Percentiles rank a stretch among this genome's conserved stretches.
Evolutionary conservation across 2,797 vertebrate species (phyloP).

Genomic region (Nannoperca obscura): DNA sequence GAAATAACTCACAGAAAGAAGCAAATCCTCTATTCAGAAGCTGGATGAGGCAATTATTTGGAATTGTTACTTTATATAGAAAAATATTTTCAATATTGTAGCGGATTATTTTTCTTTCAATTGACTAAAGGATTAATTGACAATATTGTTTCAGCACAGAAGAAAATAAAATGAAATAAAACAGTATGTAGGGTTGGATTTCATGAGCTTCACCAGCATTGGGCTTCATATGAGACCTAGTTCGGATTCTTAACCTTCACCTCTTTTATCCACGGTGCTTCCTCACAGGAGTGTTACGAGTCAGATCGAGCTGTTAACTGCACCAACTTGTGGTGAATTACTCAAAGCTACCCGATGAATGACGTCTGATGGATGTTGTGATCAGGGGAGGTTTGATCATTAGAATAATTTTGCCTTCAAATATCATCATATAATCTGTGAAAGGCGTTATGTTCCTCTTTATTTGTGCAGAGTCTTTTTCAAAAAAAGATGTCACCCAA

Average conservation of each 20-base stretch:
- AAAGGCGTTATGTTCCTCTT: background rate
- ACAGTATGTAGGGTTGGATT: background rate
- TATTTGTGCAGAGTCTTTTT: background rate
- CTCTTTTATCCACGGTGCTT: background rate
- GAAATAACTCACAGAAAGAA: no score
- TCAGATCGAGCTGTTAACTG: background rate
- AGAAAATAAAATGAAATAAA: background rate
- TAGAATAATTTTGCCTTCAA: background rate
- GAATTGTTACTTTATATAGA: background rate
- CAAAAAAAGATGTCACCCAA: background rate
- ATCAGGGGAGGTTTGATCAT: background rate
- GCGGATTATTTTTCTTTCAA: background rate
- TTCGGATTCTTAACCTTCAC: background rate
- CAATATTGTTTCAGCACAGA: background rate
- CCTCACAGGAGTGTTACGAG: background rate
- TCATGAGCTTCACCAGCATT: background rate
- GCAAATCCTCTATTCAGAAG: no score
- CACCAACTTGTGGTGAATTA: background rate
- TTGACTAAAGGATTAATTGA: background rate
- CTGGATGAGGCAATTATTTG: no score
- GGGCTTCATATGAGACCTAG: background rate
- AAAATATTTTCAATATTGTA: no score
- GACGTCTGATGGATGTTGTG: background rate
- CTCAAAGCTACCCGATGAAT: conserved; percentile 5
- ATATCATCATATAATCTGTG: no score